These are phyloP conservation scores for Diaperis boleti DNA, from an alignment of 2,888 invertebrate species.

Conservation along the genomic window DNA sequence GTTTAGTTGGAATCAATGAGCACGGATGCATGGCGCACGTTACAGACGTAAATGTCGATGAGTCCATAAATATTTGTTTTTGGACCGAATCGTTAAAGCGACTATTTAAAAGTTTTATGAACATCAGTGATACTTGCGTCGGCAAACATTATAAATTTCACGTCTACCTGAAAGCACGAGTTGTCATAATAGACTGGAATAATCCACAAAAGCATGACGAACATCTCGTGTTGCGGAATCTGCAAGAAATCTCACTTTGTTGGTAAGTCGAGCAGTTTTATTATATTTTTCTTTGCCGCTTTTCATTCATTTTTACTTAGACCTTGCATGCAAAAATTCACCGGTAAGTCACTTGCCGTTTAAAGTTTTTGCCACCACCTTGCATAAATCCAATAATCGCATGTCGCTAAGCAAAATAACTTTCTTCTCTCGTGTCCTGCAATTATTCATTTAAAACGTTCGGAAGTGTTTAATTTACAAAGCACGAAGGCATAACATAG, in stretches of 20 bases:
- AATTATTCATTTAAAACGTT: constrained; percentile 23
- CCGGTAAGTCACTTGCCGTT: no score
- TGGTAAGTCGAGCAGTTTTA: no score
- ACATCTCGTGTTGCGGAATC: no score
- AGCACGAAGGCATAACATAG: constrained; percentile 26
- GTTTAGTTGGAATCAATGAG: constrained; percentile 9
- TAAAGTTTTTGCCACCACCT: neutral
- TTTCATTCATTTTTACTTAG: no score
- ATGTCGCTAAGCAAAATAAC: neutral
- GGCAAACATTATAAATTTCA: constrained; percentile 3
- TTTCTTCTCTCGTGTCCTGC: neutral
- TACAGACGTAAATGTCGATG: neutral
- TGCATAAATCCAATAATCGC: neutral
- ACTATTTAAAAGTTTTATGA: constrained; percentile 22
- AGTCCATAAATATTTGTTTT: constrained; percentile 29
- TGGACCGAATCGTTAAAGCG: constrained; percentile 7
- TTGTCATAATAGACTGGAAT: no score
- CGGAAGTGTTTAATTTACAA: constrained; percentile 25
- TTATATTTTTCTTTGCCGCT: no score
- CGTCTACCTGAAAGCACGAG: neutral
- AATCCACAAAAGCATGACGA: no score
- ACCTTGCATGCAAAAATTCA: no score
- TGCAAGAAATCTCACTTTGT: no score
- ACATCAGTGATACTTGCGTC: constrained; percentile 15
- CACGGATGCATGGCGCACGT: constrained; percentile 4